Percentiles rank a stretch among this genome's conserved stretches.
Evolutionary conservation across 2,797 vertebrate species (phyloP).

Genomic region (Pristis pectinata): DNA sequence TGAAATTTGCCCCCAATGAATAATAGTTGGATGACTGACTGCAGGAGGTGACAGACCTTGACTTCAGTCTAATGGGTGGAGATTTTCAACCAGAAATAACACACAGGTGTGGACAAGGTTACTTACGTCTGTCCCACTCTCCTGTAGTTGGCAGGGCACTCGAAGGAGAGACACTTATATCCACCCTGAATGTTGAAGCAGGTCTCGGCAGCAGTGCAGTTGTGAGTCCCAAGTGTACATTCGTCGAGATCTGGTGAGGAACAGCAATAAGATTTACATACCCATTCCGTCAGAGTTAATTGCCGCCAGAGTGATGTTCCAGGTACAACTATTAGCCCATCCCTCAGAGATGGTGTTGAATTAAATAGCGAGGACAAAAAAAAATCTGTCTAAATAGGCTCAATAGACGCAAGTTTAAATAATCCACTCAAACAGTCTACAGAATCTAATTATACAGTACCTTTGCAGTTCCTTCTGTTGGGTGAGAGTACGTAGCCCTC

Average conservation of each 20-base stretch:
- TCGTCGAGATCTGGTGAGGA: conserved; percentile 22
- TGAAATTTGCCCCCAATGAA: too few relatives aligned
- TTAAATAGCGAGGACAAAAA: background rate
- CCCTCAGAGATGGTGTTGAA: background rate
- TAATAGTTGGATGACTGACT: too few relatives aligned
- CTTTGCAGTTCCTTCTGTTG: conserved; percentile 30
- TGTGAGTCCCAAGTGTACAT: conserved; percentile 31
- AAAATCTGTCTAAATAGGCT: background rate
- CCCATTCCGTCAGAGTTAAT: accelerated
- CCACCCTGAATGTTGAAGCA: conserved; percentile 39
- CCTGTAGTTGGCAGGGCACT: conserved; percentile 20
- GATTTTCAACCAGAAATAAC: too few relatives aligned
- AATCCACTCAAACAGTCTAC: too few relatives aligned
- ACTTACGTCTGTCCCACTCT: background rate
- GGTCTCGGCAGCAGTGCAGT: conserved; percentile 13
- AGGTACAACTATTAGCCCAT: too few relatives aligned
- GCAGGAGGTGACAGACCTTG: too few relatives aligned
- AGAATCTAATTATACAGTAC: background rate
- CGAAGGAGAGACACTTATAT: conserved; percentile 31
- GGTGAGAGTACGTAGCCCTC: background rate
- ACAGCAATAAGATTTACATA: too few relatives aligned
- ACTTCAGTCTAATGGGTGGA: too few relatives aligned
- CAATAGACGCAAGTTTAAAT: too few relatives aligned
- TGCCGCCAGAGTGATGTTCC: background rate
- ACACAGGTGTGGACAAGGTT: too few relatives aligned